Evolutionary conservation across 2,888 invertebrate species (phyloP), one percentile per base, ranked within the genome.

Genomic region (Ophonus ardosiacus): DNA sequence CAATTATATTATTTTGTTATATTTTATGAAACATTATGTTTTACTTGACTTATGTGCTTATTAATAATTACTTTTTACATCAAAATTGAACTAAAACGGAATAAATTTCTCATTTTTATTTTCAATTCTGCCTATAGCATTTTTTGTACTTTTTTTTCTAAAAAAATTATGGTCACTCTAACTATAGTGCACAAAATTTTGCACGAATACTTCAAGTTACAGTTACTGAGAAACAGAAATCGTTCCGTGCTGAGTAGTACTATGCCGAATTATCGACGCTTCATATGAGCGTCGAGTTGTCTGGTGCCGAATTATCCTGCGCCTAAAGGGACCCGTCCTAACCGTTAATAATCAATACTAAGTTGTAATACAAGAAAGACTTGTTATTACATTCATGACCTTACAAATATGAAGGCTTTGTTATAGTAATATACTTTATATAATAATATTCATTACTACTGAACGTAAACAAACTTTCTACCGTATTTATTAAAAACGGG

Each of bases 331-430:
- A 71, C 17, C 40, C n/a, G 17, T 71, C 38, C 8, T 13, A 5
- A n/a, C 15, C 38, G 38, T 68, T 38, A 13, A 18, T 8, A 38
- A 15, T 76, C 56, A 76, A 51, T 51, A 78, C 31, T 10, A 18
- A 78, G 56, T 74, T 74, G 74, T 51, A 74, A 51, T 24, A 78
- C 76, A 17, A 56, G 76, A 78, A 78, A 78, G 57, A 78, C 76
- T 78, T 57, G 76, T 78, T 78, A 78, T 24, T 78, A 24, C 7
- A 40, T 51, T 74, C 43, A 51, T 71, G 76, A 78, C 76, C 76
- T 78, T 78, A 56, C 76, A 59, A 59, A 3, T 6, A 59, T 59
- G 4, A 59, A 59, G 17, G 17, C 59, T 59, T 17, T 51, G 6
- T 51, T 51, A 8, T 51, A 13, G 10, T 51, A 51, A 51, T 51